Base-by-base conservation (phyloP, 2,113 vertebrate species). In the Xenopus borealis region DNA sequence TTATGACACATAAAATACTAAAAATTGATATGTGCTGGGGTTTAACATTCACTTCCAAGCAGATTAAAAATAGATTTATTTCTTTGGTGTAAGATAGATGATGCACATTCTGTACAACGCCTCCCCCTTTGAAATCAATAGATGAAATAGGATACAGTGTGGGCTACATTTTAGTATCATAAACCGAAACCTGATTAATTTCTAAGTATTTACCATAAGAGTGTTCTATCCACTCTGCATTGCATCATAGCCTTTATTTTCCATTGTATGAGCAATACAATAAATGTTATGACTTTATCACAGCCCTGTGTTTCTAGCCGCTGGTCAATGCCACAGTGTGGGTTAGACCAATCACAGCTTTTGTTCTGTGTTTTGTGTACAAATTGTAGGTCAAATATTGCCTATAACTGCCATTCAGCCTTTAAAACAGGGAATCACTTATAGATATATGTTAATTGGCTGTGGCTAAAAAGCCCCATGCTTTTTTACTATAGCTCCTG, bases 51-150 rank as follows among this genome's bases (percentile, higher is more conserved):
- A 69, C 47, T 76, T 69, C 66, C 68, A 75, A 75, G 72, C 72
- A 58, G 66, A 68, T 75, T 62, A 75, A 75, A 69, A 76, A 69
- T 11, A 69, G 66, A 69, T 76, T 69, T 76, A 75, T 75, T 75
- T 75, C 40, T 55, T 63, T 63, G 58, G 66, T 76, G 58, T 55
- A 62, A 67, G 64, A 66, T 62, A 57, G 72, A 69, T 69, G 65
- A 67, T 69, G 66, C 63, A 63, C 66, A 69, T 63, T 76, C 66
- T 63, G 59, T 76, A 66, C 66, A 17, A 62, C 50, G 27, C 59
- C 66, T 69, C 47, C 73, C 23, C 59, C 27, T 52, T 69, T 76
- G 73, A 76, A 76, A 76, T 76, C 73, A 69, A 69, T 69, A 76
- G 33, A 68, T 69, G 66, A 75, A 76, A 69, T 76, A 69, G n/a